phyloP scores from a whole-genome alignment of 2,113 vertebrate genomes.

The Meleagris gallopavo region DNA sequence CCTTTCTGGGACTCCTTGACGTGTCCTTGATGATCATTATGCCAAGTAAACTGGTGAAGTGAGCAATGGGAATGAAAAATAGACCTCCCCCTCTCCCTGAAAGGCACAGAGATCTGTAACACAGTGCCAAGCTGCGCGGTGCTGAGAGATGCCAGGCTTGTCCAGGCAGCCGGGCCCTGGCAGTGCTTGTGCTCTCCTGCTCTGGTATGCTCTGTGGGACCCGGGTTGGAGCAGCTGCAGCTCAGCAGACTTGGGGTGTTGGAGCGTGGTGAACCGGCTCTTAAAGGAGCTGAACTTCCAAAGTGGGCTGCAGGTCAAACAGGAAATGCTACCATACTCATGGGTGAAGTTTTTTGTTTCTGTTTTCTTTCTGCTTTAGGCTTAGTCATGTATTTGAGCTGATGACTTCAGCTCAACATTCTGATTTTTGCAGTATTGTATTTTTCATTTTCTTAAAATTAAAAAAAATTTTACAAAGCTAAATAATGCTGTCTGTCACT shows the following conservation, averaged over 20 bases:
- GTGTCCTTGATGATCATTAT: neutral
- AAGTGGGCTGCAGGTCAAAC: neutral
- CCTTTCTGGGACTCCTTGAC: neutral
- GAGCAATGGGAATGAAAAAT: neutral
- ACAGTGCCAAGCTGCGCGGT: neutral
- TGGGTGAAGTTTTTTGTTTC: rapidly evolving
- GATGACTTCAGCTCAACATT: neutral
- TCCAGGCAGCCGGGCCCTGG: constrained; percentile 32
- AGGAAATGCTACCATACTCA: neutral
- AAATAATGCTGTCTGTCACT: neutral
- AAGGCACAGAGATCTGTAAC: neutral
- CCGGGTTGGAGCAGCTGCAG: constrained; percentile 1
- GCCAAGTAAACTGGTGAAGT: neutral
- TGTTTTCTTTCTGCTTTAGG: neutral
- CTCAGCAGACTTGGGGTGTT: neutral
- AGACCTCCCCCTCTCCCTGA: neutral
- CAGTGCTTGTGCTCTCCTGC: neutral
- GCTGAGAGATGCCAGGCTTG: constrained; percentile 17
- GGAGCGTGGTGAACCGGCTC: neutral
- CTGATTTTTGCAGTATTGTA: neutral
- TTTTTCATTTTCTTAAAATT: neutral
- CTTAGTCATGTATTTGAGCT: neutral
- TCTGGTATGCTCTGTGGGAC: constrained; percentile 25
- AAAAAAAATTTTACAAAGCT: neutral
- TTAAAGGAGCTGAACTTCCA: neutral